Percentiles rank a stretch among this genome's conserved stretches.
These are phyloP conservation scores for Physocephala rufipes DNA, from an alignment of 2,888 invertebrate genomes.

Conservation along the genomic window DNA sequence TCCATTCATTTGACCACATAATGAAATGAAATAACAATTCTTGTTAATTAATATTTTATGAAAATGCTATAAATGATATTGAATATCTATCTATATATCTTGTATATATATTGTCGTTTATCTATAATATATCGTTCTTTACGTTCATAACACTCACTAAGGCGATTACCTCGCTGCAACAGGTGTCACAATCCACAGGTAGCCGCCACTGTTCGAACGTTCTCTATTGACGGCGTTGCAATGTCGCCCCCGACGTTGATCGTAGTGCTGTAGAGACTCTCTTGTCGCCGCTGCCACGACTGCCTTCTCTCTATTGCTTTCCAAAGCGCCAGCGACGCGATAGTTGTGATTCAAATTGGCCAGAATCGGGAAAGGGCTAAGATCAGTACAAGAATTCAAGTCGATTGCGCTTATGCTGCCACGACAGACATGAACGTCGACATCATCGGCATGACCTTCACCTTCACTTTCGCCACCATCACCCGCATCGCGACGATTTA, in stretches of 20 bases:
- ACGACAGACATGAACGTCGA: too few species aligned
- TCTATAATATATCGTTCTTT: too few species aligned
- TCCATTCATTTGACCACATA: too few species aligned
- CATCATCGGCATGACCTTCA: constrained; percentile 39
- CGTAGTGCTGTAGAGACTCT: background rate
- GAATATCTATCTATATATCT: too few species aligned
- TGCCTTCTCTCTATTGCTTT: constrained; percentile 1
- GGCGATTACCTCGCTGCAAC: constrained; percentile 66
- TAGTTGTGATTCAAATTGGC: constrained; percentile 24
- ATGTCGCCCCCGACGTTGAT: constrained; percentile 38
- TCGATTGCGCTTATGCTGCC: constrained; percentile 54
- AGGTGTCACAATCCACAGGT: constrained; percentile 66
- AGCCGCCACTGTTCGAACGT: constrained; percentile 52
- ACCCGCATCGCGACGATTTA: constrained; percentile 44
- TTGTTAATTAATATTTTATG: too few species aligned
- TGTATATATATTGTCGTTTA: too few species aligned
- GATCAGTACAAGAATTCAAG: constrained; percentile 49
- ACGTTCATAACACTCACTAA: too few species aligned
- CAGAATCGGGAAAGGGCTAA: constrained; percentile 43
- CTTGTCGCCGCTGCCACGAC: constrained; percentile 36
- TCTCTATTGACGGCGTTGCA: constrained; percentile 20
- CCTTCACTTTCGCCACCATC: too few species aligned
- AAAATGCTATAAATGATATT: too few species aligned
- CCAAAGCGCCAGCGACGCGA: constrained; percentile 17
- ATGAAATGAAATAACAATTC: too few species aligned